phyloP scores from a whole-genome alignment of 2,888 invertebrate species.

The Augochlorella aurata region DNA sequence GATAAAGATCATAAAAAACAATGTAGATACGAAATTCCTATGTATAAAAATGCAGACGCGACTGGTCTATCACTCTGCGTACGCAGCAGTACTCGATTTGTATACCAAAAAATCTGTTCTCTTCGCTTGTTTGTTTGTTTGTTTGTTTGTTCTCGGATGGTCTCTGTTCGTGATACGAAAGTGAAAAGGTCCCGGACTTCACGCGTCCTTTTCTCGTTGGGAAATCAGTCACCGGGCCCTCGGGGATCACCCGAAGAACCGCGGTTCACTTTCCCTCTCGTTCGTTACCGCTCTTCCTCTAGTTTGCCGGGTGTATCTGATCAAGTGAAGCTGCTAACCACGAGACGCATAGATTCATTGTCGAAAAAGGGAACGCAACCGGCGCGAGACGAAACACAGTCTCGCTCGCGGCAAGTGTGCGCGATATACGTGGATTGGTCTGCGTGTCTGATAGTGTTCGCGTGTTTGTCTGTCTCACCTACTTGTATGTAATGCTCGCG shows the following conservation, averaged over 20 bases:
- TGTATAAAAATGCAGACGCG: slow-evolving; percentile 45
- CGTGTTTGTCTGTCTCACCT: slow-evolving; percentile 60
- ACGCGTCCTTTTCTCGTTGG: neutral
- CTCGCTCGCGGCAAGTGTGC: neutral
- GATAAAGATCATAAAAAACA: slow-evolving; percentile 72
- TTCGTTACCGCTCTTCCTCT: neutral
- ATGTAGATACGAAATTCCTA: slow-evolving; percentile 57
- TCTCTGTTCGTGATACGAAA: slow-evolving; percentile 16
- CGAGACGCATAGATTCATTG: slow-evolving; percentile 27
- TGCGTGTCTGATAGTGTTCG: neutral
- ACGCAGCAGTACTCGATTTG: slow-evolving; percentile 29
- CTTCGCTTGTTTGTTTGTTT: neutral
- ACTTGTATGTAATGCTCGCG: slow-evolving; percentile 75
- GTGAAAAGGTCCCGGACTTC: neutral
- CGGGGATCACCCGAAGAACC: slow-evolving; percentile 45
- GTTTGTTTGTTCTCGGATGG: neutral
- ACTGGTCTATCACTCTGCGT: slow-evolving; percentile 1
- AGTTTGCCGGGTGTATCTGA: neutral
- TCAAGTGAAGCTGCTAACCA: slow-evolving; percentile 40
- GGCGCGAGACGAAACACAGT: slow-evolving; percentile 26
- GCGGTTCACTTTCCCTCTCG: slow-evolving; percentile 32
- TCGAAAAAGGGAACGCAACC: neutral
- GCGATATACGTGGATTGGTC: neutral
- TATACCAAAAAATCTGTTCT: slow-evolving; percentile 6
- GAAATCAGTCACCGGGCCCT: slow-evolving; percentile 37